Conservation (phyloP, 2,888 invertebrate species). For the Odiellus spinosus region DNA sequence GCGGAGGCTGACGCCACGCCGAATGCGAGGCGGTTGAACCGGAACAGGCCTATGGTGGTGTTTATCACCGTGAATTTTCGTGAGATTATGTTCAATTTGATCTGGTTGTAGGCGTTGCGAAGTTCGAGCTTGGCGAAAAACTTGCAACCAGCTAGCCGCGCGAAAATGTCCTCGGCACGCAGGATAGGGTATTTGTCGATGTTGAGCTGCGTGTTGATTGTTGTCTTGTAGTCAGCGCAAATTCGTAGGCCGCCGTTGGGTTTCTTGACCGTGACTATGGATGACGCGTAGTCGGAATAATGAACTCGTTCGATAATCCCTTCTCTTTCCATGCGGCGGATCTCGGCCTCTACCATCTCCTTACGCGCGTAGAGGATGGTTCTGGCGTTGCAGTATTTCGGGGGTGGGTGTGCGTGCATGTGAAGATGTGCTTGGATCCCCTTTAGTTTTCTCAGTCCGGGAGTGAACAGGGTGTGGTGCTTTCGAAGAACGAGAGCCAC, state of each 20-base stretch:
- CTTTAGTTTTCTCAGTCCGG: no score
- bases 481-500: no score
- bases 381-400: constrained; percentile 24
- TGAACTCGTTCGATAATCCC: neutral
- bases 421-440: no score
- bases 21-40: neutral
- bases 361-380: constrained; percentile 9
- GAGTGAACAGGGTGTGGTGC: no score
- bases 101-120: neutral
- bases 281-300: constrained; percentile 2
- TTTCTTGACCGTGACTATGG: neutral
- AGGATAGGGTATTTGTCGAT: neutral
- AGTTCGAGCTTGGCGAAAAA: neutral
- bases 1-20: constrained; percentile 9
- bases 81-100: neutral
- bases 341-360: neutral
- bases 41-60: neutral
- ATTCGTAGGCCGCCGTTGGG: neutral
- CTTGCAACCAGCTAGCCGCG: neutral
- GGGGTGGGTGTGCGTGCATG: constrained; percentile 4
- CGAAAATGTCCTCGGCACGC: constrained; percentile 1
- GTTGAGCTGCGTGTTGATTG: neutral
- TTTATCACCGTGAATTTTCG: constrained; percentile 6
- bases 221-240: neutral
- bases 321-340: constrained; percentile 21